Conservation (phyloP, 1,140 invertebrate species). For the Delia radicum region DNA sequence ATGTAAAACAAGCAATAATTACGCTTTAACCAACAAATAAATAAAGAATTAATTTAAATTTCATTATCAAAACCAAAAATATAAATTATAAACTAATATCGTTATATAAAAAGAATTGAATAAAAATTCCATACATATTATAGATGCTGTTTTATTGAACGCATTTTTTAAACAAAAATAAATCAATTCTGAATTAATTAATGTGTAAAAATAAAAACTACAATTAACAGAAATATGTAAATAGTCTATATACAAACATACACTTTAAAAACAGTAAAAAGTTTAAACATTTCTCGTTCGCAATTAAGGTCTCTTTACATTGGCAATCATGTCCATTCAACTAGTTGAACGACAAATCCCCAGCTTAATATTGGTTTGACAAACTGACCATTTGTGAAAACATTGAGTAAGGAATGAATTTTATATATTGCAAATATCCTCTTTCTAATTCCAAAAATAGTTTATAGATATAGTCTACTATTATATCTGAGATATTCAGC, state of each 20-base stretch:
- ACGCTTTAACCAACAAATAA: conserved; percentile 19
- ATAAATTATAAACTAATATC: neutral
- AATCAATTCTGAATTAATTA: conserved; percentile 1
- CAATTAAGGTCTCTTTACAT: too few relatives aligned
- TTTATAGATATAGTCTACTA: too few relatives aligned
- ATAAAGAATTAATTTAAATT: neutral
- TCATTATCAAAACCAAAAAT: neutral
- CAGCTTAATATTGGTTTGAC: too few relatives aligned
- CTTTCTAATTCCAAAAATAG: too few relatives aligned
- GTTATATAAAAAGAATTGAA: neutral
- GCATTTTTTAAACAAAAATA: conserved; percentile 7
- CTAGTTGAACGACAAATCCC: too few relatives aligned
- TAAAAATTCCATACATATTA: neutral
- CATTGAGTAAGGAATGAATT: too few relatives aligned
- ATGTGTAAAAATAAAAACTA: neutral
- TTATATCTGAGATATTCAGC: too few relatives aligned
- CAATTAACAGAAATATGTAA: neutral
- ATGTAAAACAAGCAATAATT: conserved; percentile 24
- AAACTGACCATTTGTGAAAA: too few relatives aligned
- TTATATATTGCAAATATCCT: too few relatives aligned
- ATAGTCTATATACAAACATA: neutral
- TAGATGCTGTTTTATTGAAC: conserved; percentile 23
- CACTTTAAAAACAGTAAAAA: neutral
- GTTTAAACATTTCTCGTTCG: neutral
- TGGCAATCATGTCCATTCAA: too few relatives aligned